A percentile compares a stretch with the other conserved stretches of the same genome.
Evolutionary conservation across 2,888 invertebrate genomes (phyloP).

Genomic region (Caenorhabditis panamensis): DNA sequence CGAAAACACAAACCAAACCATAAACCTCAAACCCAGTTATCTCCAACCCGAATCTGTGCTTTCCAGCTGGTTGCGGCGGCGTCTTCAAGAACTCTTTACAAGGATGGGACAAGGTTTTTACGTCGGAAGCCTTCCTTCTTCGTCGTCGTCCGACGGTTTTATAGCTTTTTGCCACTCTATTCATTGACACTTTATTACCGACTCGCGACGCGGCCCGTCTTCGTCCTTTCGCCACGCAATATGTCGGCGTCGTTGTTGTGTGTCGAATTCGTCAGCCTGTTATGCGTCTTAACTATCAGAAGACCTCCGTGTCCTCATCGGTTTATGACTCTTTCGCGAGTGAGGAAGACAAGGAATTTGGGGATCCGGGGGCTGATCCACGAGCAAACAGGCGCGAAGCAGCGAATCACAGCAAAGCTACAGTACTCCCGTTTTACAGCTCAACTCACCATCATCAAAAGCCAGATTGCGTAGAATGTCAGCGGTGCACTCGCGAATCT

Average conservation of each 20-base stretch:
- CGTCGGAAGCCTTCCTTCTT: too few relatives aligned
- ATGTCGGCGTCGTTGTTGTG: constrained; percentile 17
- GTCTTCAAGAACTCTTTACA: constrained; percentile 3
- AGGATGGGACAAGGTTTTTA: not conserved
- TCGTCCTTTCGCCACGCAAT: constrained; percentile 19
- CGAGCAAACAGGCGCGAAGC: not conserved
- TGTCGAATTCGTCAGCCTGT: constrained; percentile 33
- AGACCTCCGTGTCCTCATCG: constrained; percentile 15
- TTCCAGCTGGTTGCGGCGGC: not conserved
- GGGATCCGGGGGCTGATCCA: not conserved
- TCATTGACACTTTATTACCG: constrained; percentile 62
- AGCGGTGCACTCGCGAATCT: constrained; percentile 66
- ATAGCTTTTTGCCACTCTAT: constrained; percentile 61
- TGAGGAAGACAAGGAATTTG: not conserved
- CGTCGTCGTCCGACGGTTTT: constrained; percentile 29
- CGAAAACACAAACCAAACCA: too few relatives aligned
- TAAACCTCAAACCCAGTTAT: too few relatives aligned
- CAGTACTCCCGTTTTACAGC: not conserved
- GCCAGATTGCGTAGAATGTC: constrained; percentile 70
- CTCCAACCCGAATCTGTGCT: not conserved
- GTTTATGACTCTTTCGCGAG: constrained; percentile 30
- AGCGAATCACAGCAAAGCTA: not conserved
- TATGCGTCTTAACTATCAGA: constrained; percentile 30
- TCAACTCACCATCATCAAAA: constrained; percentile 71
- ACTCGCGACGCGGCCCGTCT: not conserved